Base-by-base conservation (phyloP, 2,888 invertebrate genomes). In the Alviniconcha strummeri region DNA sequence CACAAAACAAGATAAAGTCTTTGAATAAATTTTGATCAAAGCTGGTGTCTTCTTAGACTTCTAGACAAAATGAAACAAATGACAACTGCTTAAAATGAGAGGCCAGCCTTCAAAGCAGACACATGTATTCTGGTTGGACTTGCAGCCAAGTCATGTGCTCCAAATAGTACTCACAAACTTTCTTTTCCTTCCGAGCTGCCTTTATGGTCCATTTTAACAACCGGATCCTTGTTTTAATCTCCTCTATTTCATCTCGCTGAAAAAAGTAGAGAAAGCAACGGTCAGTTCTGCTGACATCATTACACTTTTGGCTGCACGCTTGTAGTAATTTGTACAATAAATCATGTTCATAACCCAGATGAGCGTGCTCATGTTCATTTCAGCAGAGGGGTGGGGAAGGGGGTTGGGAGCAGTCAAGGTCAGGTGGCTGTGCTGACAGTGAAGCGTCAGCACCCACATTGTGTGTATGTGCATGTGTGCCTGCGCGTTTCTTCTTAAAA, bases 181-280 rank as follows among this genome's bases (percentile, higher is more conserved):
- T 55, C n/a, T 80, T 80, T 17, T 64, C 69, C 13, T 7, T 80
- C 5, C 56, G 69, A 56, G 80, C 80, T 54, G 55, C 56, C 17
- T 80, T 9, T 11, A 80, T 71, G 55, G 80, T 54, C 54, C 55
- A 71, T n/a, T 64, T 17, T 15, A 80, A 84, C n/a, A 69, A 72
- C 19, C 57, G 60, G 52, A 85, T 83, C 72, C 78, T 85, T 54
- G 56, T 79, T 69, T 84, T 85, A 13, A 80, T 19, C 54, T 72
- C 72, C 57, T 83, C 83, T 56, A 85, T 83, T 69, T 84, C 83
- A 80, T 84, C 81, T 76, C 81, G 80, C 85, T 85, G 83, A 55
- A 84, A 84, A 75, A 56, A 11, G 57, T 17, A 5, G 13, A 11
- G 52, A 64, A 79, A 7, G n/a, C 6, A 36, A 17, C 13, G 60